Evolutionary conservation across 2,113 vertebrate genomes (phyloP).

Genomic region (Anolis sagrei): DNA sequence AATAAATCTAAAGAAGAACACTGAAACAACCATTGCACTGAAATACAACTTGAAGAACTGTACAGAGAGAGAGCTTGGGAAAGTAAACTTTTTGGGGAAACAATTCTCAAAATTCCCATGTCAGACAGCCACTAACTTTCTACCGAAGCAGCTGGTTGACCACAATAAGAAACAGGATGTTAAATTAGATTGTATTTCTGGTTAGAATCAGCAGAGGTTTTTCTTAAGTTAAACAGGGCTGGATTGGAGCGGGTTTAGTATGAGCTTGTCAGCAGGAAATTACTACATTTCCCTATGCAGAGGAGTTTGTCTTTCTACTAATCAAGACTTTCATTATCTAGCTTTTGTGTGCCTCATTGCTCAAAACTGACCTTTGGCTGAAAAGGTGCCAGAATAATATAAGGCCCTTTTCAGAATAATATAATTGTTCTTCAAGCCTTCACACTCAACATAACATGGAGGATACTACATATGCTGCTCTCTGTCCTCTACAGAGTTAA

Average conservation of each 20-base stretch:
- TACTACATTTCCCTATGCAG: background rate
- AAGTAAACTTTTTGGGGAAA: background rate
- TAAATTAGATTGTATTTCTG: background rate
- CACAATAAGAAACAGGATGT: background rate
- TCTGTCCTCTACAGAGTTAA: no score
- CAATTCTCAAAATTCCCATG: background rate
- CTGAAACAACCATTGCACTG: no score
- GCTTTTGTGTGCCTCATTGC: background rate
- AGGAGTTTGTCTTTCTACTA: background rate
- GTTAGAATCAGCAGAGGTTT: background rate
- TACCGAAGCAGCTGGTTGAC: background rate
- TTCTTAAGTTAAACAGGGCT: background rate
- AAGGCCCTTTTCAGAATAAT: background rate
- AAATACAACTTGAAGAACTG: no score
- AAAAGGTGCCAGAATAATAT: background rate
- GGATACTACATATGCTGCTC: no score
- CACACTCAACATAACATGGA: no score
- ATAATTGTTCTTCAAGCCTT: no score
- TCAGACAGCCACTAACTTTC: background rate
- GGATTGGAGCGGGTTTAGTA: background rate
- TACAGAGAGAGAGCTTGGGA: background rate
- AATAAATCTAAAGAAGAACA: no score
- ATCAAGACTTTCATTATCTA: background rate
- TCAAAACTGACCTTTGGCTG: background rate
- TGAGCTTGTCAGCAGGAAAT: background rate